A percentile compares a stretch with the other conserved stretches of the same genome.
Conservation (phyloP, 2,888 invertebrate species). For the Creontiades dilutus region DNA sequence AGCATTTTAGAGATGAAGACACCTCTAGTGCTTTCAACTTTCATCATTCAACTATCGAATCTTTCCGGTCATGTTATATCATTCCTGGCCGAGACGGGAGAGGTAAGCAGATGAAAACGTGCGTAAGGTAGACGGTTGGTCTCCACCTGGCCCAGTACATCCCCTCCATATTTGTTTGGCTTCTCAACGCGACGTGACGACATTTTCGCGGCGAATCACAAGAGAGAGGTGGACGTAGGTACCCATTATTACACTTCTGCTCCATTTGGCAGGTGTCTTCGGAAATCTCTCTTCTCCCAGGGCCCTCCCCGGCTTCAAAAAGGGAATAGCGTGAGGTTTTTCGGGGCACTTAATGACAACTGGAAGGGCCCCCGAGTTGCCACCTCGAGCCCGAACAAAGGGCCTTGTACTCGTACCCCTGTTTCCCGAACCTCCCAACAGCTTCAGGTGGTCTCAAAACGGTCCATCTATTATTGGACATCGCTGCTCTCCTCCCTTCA, state of each 20-base stretch:
- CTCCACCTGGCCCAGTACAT: background rate
- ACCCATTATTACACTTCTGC: constrained; percentile 42
- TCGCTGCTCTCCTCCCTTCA: constrained; percentile 37
- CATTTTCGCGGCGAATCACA: constrained; percentile 16
- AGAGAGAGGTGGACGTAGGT: background rate
- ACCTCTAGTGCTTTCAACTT: too few species aligned
- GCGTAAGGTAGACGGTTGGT: too few species aligned
- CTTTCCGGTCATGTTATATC: too few species aligned
- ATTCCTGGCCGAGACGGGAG: too few species aligned
- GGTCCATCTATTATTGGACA: constrained; percentile 39
- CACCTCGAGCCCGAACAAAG: constrained; percentile 35
- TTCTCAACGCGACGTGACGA: constrained; percentile 1
- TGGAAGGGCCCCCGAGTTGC: constrained; percentile 9
- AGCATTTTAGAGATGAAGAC: too few species aligned
- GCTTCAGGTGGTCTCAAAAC: constrained; percentile 31
- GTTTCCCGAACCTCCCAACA: constrained; percentile 30
- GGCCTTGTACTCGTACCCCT: constrained; percentile 32
- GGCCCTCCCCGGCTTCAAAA: background rate
- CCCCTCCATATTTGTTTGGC: constrained; percentile 24
- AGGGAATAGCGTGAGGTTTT: constrained; percentile 7
- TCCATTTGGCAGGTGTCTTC: constrained; percentile 36
- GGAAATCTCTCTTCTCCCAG: background rate
- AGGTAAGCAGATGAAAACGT: too few species aligned
- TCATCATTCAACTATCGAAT: too few species aligned
- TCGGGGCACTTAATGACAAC: constrained; percentile 39